Percentiles rank a stretch among this genome's conserved stretches.
phyloP scores from a whole-genome alignment of 2,888 invertebrate species.

The Drosophila suboccidentalis region DNA sequence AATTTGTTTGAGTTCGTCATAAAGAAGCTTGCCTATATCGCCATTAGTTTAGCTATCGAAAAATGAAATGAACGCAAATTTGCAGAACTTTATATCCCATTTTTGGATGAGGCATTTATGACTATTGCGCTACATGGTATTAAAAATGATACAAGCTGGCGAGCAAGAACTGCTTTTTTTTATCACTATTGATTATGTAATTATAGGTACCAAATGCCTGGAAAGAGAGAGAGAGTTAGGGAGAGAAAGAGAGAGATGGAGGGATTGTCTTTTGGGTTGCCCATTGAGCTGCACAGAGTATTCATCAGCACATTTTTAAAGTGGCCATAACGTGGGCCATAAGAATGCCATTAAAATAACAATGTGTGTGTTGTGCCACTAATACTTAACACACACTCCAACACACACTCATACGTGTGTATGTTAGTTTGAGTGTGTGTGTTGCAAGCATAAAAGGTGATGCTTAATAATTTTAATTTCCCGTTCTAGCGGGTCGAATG shows the following conservation, averaged over 20 bases:
- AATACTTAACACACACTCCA: slow-evolving; percentile 4
- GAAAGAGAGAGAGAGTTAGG: neutral
- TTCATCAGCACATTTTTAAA: slow-evolving; percentile 40
- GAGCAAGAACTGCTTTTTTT: slow-evolving; percentile 11
- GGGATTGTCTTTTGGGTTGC: slow-evolving; percentile 2
- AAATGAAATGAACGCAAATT: neutral
- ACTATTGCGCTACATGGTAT: neutral
- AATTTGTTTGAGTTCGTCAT: neutral
- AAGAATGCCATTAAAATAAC: slow-evolving; percentile 47
- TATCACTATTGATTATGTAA: slow-evolving; percentile 43
- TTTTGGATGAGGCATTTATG: slow-evolving; percentile 1
- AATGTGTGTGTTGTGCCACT: slow-evolving; percentile 41
- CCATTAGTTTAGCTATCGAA: slow-evolving; percentile 2
- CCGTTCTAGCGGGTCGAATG: slow-evolving; percentile 60
- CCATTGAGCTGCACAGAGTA: slow-evolving; percentile 28
- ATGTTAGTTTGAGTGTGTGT: slow-evolving; percentile 2
- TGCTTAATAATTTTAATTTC: slow-evolving; percentile 69
- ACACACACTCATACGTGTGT: neutral
- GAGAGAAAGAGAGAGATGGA: neutral
- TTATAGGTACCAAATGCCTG: slow-evolving; percentile 15
- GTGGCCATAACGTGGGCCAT: slow-evolving; percentile 35
- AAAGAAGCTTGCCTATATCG: too few species aligned
- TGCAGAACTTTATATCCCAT: neutral
- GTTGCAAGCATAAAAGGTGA: slow-evolving; percentile 36
- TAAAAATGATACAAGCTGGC: neutral